Percentiles rank a stretch among this genome's conserved stretches.
phyloP scores from a whole-genome alignment of 2,888 invertebrate genomes.

The Galerucella calmariensis region DNA sequence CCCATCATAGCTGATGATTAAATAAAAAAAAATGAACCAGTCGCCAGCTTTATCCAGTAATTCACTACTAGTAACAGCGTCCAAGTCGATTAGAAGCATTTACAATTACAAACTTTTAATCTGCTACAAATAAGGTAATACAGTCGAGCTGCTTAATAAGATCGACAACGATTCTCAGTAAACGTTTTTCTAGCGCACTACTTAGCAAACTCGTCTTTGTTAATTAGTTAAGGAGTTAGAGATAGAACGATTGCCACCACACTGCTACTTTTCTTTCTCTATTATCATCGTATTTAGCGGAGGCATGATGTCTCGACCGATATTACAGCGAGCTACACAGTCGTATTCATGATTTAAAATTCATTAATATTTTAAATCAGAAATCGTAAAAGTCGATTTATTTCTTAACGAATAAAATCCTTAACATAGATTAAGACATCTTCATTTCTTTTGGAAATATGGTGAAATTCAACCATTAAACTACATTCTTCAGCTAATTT shows the following conservation, averaged over 20 bases:
- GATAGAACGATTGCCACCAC: conserved; percentile 52
- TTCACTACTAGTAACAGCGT: conserved; percentile 45
- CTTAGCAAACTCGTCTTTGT: conserved; percentile 55
- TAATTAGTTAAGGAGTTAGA: conserved; percentile 56
- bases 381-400: no score
- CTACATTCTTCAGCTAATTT: conserved; percentile 35
- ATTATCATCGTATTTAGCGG: conserved; percentile 40
- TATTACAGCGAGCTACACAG: conserved; percentile 30
- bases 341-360: no score
- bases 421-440: conserved; percentile 33
- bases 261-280: conserved; percentile 47
- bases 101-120: conserved; percentile 59
- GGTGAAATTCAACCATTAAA: conserved; percentile 32
- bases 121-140: conserved; percentile 58
- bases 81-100: conserved; percentile 56
- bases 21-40: conserved; percentile 32
- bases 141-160: conserved; percentile 51
- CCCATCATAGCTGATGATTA: conserved; percentile 18
- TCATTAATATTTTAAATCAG: no score
- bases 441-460: conserved; percentile 30
- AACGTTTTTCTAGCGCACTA: conserved; percentile 56
- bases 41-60: conserved; percentile 44
- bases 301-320: conserved; percentile 55
- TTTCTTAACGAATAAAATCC: conserved; percentile 8
- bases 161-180: conserved; percentile 53